A percentile compares a stretch with the other conserved stretches of the same genome.
phyloP scores from a whole-genome alignment of 2,888 invertebrate genomes.

The Apodemia duryi region DNA sequence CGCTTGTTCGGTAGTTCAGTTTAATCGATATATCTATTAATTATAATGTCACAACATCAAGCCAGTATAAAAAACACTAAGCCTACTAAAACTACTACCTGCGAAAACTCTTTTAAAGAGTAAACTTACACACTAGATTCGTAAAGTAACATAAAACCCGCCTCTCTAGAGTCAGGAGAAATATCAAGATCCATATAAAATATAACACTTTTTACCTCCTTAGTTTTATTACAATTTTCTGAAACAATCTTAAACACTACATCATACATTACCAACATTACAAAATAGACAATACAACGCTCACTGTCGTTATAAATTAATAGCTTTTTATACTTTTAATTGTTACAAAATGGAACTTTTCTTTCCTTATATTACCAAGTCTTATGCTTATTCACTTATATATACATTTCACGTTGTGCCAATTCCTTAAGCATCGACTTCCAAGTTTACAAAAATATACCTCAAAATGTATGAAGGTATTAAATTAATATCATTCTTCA shows the following conservation, averaged over 20 bases:
- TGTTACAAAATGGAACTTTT: conserved; percentile 68
- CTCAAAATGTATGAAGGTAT: conserved; percentile 57
- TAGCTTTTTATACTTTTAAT: conserved; percentile 55
- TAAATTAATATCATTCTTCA: conserved; percentile 60
- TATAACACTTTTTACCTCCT: conserved; percentile 67
- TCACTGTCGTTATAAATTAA: conserved; percentile 67
- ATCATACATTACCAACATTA: conserved; percentile 65
- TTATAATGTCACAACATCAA: conserved; percentile 79
- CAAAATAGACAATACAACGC: conserved; percentile 74
- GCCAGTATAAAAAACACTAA: conserved; percentile 80
- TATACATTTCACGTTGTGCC: conserved; percentile 53
- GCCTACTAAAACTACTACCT: conserved; percentile 78
- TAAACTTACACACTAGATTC: conserved; percentile 71
- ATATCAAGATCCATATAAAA: conserved; percentile 71
- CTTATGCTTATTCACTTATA: conserved; percentile 42
- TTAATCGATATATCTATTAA: conserved; percentile 63
- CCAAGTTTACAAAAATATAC: conserved; percentile 73
- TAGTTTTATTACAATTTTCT: conserved; percentile 77
- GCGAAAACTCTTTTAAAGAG: conserved; percentile 79
- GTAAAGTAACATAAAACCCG: conserved; percentile 69
- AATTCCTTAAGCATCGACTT: conserved; percentile 73
- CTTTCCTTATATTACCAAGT: conserved; percentile 53
- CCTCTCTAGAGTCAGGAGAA: conserved; percentile 42
- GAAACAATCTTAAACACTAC: conserved; percentile 71
- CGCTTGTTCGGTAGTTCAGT: conserved; percentile 62